Evolutionary conservation across 1,140 invertebrate genomes (phyloP).

Genomic region (Macrotrachela quadricornifera): DNA sequence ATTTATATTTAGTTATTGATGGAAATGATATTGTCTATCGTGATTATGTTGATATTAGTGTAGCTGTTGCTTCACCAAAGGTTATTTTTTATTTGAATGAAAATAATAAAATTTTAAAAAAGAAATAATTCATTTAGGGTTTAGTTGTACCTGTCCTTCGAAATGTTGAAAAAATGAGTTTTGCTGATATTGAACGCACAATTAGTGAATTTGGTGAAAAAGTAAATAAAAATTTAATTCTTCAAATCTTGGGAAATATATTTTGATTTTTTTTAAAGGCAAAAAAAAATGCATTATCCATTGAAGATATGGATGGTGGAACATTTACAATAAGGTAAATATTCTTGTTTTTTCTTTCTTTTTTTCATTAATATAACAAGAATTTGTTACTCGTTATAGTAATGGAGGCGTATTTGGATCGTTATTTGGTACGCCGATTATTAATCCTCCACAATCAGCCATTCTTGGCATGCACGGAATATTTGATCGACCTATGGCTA

Average conservation of each 20-base stretch:
- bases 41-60: conserved; percentile 93
- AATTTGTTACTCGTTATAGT: no score
- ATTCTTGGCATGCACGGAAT: conserved; percentile 99
- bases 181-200: conserved; percentile 78
- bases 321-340: no score
- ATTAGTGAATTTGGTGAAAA: conserved; percentile 70
- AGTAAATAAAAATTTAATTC: no score
- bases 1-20: conserved; percentile 56
- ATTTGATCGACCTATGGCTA: conserved; percentile 74
- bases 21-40: conserved; percentile 77
- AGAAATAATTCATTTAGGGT: conserved; percentile 32
- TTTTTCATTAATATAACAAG: no score
- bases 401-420: conserved; percentile 98
- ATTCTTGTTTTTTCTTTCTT: no score
- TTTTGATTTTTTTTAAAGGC: conserved; percentile 39
- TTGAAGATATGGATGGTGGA: conserved; percentile 92
- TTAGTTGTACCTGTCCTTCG: conserved; percentile 89
- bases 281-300: conserved; percentile 48
- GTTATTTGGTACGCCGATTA: conserved; percentile 89
- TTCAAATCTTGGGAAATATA: no score
- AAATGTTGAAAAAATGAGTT: conserved; percentile 85
- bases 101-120: conserved; percentile 18
- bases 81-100: conserved; percentile 18
- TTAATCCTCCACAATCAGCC: conserved; percentile 97
- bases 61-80: conserved; percentile 98